Evolutionary conservation across 2,797 vertebrate genomes (phyloP), one percentile per base, ranked within the genome.

Genomic region (Furcifer pardalis): DNA sequence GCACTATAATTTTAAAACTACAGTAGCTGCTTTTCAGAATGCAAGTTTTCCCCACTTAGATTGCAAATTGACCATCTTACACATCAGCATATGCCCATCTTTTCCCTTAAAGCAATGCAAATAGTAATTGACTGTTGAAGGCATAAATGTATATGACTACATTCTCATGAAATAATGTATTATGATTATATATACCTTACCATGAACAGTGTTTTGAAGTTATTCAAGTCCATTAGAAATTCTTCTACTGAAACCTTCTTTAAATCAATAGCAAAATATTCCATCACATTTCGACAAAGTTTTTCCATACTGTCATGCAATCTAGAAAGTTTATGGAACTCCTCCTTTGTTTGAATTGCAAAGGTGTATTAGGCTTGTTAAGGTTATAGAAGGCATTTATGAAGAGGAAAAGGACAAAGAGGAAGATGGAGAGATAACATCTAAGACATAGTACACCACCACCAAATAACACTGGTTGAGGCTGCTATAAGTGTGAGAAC

Each of bases 171-270:
- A 52, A 30, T 32, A 82, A 44, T 17, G 5, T 52, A 19, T 30
- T 44, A 27, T 62, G 35, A 23, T 40, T 44, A 42, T 8, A 66
- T 1, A 69, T 52, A 82, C 1, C 81, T 89, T 97, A 99, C 98
- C 94, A 92, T 91, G 92, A 99, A 99, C 96, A 97, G 97, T 75
- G 96, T 94, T 86, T 97, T 97, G 95, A 99, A 99, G 96, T 98
- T 99, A 96, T 96, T 98, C 91, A 99, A 94, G 90, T 99, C 98
- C 0, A 95, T 98, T 89, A 99, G 98, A 86, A 99, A 96, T 85
- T 99, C 98, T 89, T 99, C 98, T 86, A 99, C 96, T 0, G 98
- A 98, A 23, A 98, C 97, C 94, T 99, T 99, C 96, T 99, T 99
- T 78, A 97, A 89, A 92, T 99, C 98, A 23, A 98, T 82, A 5